These are phyloP conservation scores for Atopsyche davidsoni DNA, from an alignment of 1,140 invertebrate genomes.

Conservation along the genomic window DNA sequence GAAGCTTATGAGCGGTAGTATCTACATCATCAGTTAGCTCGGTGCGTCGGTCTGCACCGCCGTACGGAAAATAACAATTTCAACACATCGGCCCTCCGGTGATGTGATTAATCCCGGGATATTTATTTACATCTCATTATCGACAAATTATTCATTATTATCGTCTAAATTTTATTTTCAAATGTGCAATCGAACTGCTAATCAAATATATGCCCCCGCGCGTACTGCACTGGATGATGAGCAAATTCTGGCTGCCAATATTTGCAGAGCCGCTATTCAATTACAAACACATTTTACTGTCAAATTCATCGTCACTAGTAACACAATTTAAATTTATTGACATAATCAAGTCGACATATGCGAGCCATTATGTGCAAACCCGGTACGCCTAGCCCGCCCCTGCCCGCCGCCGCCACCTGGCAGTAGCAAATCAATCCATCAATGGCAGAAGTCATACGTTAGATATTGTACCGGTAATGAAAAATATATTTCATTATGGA, in stretches of 20 bases:
- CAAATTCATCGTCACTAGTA: conserved; percentile 27
- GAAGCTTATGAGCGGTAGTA: too few species aligned
- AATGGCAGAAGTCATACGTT: too few species aligned
- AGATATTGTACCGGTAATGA: too few species aligned
- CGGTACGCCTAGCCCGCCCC: too few species aligned
- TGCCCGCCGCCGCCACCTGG: too few species aligned
- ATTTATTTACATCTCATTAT: conserved; percentile 24
- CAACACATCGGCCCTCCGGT: too few species aligned
- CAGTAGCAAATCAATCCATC: too few species aligned
- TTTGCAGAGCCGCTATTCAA: conserved; percentile 27
- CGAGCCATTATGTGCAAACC: too few species aligned
- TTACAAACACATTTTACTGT: conserved; percentile 31
- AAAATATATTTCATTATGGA: too few species aligned
- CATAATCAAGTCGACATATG: conserved; percentile 25
- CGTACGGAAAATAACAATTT: too few species aligned
- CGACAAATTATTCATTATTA: conserved; percentile 8
- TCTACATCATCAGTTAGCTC: too few species aligned
- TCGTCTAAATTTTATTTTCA: conserved; percentile 8
- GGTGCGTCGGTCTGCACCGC: too few species aligned
- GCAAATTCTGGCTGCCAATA: conserved; percentile 24
- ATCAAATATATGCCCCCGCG: conserved; percentile 11
- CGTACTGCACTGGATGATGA: background rate
- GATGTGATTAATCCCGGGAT: conserved; percentile 7
- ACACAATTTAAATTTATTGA: conserved; percentile 31
- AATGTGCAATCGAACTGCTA: conserved; percentile 12